These are phyloP conservation scores for Dryobates pubescens DNA, from an alignment of 2,797 vertebrate species.

Conservation along the genomic window DNA sequence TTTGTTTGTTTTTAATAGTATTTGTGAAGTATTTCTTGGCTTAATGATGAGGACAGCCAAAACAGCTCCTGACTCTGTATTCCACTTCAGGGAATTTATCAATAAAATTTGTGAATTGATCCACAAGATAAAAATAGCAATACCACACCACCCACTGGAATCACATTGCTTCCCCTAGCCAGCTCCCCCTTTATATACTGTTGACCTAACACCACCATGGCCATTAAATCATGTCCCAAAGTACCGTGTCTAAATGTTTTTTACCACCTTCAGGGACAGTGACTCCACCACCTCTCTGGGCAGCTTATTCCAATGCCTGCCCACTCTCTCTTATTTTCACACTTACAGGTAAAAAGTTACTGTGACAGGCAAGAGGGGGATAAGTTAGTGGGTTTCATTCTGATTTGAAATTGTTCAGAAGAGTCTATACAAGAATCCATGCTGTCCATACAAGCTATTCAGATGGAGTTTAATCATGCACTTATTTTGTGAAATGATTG, in stretches of 20 bases:
- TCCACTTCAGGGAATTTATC: background rate
- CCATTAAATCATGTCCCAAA: no score
- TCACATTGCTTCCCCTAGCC: no score
- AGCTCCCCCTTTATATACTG: no score
- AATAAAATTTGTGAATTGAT: background rate
- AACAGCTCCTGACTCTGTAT: background rate
- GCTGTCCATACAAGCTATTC: background rate
- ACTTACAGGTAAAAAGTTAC: no score
- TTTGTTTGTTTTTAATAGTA: background rate
- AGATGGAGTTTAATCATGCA: background rate
- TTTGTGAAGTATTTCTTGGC: background rate
- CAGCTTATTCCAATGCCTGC: no score
- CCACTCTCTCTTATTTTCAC: no score
- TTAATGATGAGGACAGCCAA: background rate
- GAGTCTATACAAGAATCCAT: background rate
- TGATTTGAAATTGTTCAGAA: background rate
- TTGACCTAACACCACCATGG: no score
- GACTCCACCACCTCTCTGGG: no score
- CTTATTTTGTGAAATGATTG: background rate
- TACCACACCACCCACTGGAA: background rate
- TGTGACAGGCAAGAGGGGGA: no score
- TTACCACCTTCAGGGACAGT: no score
- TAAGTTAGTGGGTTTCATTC: background rate
- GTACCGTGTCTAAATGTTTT: no score
- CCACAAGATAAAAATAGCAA: background rate